Percentiles rank a stretch among this genome's conserved stretches.
phyloP scores from a whole-genome alignment of 2,797 vertebrate species.

The Notoglanidium macrostoma region DNA sequence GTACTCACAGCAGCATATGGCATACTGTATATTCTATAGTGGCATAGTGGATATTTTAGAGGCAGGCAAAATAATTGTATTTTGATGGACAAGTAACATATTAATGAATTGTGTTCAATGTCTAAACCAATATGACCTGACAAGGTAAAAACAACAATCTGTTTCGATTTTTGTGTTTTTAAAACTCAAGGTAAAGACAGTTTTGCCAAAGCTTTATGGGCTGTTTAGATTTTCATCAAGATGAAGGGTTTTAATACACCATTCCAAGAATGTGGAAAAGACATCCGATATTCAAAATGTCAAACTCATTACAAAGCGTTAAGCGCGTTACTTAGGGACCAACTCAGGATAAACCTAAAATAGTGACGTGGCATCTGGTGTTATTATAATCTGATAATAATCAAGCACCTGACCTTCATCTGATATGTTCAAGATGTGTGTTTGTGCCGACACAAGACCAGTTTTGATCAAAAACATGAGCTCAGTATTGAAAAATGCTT shows the following conservation, averaged over 20 bases:
- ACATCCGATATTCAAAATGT: not conserved
- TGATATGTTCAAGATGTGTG: not conserved
- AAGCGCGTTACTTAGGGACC: not conserved
- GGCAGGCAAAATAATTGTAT: not conserved
- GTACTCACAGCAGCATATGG: no score
- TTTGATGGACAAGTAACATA: not conserved
- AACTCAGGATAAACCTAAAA: not conserved
- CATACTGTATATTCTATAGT: not conserved
- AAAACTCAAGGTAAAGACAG: not conserved
- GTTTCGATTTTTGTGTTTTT: not conserved
- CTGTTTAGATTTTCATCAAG: not conserved
- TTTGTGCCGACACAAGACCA: not conserved
- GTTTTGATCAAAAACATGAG: not conserved
- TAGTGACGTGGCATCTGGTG: not conserved
- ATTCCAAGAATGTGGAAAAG: not conserved
- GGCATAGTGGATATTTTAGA: not conserved
- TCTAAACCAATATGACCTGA: not conserved
- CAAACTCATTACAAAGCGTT: not conserved
- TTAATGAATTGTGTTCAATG: not conserved
- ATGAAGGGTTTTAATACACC: not conserved
- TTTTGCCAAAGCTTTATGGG: not conserved
- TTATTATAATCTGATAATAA: not conserved
- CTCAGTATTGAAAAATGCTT: slow-evolving; percentile 11
- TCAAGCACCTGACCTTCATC: not conserved
- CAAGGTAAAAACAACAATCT: not conserved